These are phyloP conservation scores for Clarias batrachus DNA, from an alignment of 2,113 vertebrate species.

Conservation along the genomic window DNA sequence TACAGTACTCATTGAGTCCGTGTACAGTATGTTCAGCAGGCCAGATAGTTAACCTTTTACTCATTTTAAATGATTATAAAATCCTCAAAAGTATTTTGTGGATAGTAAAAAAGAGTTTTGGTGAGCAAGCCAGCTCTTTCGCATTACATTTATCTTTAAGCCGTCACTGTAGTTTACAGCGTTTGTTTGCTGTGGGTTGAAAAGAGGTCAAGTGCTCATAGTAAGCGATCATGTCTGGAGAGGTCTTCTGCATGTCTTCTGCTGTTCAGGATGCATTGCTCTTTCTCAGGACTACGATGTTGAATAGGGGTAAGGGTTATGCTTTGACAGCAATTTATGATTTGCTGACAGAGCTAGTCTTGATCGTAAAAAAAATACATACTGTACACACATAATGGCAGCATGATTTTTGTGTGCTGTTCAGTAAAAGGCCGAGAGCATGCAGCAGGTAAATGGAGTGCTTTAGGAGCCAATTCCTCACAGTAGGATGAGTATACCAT, in stretches of 20 bases:
- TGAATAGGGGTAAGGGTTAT: neutral
- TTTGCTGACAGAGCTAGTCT: neutral
- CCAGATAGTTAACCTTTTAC: neutral
- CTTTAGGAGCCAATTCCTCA: conserved; percentile 31
- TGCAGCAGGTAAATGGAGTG: conserved; percentile 21
- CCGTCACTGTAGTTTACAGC: neutral
- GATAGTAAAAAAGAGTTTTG: no score
- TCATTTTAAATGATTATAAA: no score
- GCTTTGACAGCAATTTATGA: neutral
- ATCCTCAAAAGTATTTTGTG: no score
- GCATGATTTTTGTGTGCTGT: neutral
- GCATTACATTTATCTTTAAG: neutral
- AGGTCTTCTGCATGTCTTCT: neutral
- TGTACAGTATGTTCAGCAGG: neutral
- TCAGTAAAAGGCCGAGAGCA: neutral
- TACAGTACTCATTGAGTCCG: neutral
- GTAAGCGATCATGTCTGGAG: neutral
- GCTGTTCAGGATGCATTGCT: neutral
- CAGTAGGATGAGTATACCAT: conserved; percentile 24
- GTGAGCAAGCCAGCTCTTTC: neutral
- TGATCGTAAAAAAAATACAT: neutral
- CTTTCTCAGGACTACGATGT: neutral
- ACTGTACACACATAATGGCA: neutral
- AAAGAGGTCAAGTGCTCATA: neutral
- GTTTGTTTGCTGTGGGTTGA: conserved; percentile 3